Evolutionary conservation across 2,888 invertebrate species (phyloP).

Genomic region (Trypoxylon attenuatum): DNA sequence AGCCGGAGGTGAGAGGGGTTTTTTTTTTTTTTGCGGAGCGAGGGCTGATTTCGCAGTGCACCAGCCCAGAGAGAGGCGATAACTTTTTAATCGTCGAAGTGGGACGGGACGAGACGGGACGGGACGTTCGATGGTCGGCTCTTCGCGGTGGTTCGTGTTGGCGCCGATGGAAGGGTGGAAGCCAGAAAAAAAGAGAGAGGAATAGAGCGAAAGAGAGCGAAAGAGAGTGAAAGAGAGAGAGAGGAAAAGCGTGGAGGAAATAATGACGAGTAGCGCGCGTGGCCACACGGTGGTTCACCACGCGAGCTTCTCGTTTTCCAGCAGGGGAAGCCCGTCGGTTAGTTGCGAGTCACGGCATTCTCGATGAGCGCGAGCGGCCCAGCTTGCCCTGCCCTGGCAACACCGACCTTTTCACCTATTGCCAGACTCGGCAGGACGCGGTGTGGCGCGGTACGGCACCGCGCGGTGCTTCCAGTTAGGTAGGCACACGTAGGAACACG

Average conservation of each 20-base stretch:
- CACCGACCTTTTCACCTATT: constrained; percentile 41
- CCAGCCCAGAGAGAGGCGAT: neutral
- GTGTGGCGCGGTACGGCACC: too few relatives aligned
- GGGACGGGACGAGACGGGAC: neutral
- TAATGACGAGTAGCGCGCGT: constrained; percentile 27
- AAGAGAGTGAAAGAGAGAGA: constrained; percentile 14
- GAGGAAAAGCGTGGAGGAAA: constrained; percentile 16
- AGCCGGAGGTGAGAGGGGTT: too few relatives aligned
- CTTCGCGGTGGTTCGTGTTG: neutral
- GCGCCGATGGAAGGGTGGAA: neutral
- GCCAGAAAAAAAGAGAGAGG: neutral
- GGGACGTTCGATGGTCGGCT: neutral
- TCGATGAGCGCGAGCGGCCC: constrained; percentile 27
- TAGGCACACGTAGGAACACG: constrained; percentile 41
- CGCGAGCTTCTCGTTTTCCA: constrained; percentile 57
- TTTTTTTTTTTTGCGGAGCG: too few relatives aligned
- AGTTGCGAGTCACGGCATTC: constrained; percentile 57
- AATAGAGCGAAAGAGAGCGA: constrained; percentile 5
- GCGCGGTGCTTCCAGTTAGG: constrained; percentile 37
- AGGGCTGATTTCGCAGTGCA: too few relatives aligned
- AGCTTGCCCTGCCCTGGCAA: constrained; percentile 27
- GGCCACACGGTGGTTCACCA: constrained; percentile 29
- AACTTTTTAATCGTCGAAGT: neutral
- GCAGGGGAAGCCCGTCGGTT: constrained; percentile 49
- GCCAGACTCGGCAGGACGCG: constrained; percentile 30